Conservation (phyloP, 2,797 vertebrate genomes). For the Gambusia yucatana region DNA sequence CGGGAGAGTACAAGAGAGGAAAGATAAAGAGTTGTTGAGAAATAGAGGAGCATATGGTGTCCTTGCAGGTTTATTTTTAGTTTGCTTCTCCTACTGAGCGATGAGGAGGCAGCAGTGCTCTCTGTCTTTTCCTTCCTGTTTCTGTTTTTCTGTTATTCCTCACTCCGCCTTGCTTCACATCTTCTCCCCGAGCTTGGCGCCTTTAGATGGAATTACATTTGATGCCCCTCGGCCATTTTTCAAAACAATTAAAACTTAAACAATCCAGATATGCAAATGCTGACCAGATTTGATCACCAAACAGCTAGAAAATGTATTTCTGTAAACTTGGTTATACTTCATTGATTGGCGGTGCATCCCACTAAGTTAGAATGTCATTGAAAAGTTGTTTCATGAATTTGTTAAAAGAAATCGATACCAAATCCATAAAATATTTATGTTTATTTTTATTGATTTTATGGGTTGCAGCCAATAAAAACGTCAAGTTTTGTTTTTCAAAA, state of each 20-base stretch:
- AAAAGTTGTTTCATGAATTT: background rate
- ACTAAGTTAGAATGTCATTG: too few species aligned
- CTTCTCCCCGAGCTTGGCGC: background rate
- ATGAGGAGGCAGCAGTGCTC: constrained; percentile 53
- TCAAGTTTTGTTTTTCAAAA: background rate
- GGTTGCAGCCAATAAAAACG: background rate
- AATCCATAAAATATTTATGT: background rate
- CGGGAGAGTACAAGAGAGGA: constrained; percentile 16
- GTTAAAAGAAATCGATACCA: too few species aligned
- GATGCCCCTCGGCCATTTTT: background rate
- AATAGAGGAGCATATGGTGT: constrained; percentile 67
- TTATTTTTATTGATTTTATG: background rate
- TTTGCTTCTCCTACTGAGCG: constrained; percentile 61
- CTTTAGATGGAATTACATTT: constrained; percentile 2
- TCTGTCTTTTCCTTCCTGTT: constrained; percentile 35
- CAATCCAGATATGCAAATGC: background rate
- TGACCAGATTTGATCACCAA: background rate
- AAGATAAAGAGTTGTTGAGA: constrained; percentile 32
- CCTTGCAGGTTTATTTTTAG: constrained; percentile 75
- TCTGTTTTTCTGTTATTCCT: constrained; percentile 29
- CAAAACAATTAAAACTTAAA: background rate
- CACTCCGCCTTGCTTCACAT: constrained; percentile 15
- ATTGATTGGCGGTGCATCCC: background rate
- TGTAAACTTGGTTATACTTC: constrained; percentile 25
- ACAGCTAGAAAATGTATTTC: background rate